Evolutionary conservation across 1,140 invertebrate genomes (phyloP).

Genomic region (Heliconius hewitsoni): DNA sequence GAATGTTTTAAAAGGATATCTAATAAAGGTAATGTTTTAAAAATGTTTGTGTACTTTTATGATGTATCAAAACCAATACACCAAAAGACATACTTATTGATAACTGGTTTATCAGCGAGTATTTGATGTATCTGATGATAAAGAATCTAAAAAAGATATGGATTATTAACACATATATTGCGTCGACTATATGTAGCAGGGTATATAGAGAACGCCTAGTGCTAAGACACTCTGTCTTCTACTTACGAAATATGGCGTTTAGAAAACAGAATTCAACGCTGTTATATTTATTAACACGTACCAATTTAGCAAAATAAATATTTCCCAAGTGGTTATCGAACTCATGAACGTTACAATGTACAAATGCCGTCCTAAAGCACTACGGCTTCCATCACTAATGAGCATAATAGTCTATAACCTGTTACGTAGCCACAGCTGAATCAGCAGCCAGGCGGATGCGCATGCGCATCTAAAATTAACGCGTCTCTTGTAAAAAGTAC

Average conservation of each 20-base stretch:
- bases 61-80: background rate
- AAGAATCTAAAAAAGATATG: background rate
- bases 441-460: slow-evolving; percentile 44
- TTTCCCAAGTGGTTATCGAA: too few species aligned
- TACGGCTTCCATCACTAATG: background rate
- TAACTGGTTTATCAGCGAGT: background rate
- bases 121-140: background rate
- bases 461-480: slow-evolving; percentile 57
- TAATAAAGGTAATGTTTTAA: too few species aligned
- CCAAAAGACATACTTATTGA: background rate
- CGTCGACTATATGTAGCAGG: background rate
- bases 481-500: slow-evolving; percentile 47
- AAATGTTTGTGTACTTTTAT: too few species aligned
- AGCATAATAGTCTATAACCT: background rate
- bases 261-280: too few species aligned
- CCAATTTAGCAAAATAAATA: too few species aligned
- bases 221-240: background rate
- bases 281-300: too few species aligned
- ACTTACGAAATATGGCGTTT: too few species aligned
- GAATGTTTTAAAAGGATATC: too few species aligned
- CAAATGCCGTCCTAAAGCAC: background rate
- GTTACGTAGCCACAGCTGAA: slow-evolving; percentile 7
- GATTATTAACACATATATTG: background rate
- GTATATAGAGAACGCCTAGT: background rate
- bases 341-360: too few species aligned